Evolutionary conservation across 2,797 vertebrate genomes (phyloP).

Genomic region (Chrysocyon brachyurus): DNA sequence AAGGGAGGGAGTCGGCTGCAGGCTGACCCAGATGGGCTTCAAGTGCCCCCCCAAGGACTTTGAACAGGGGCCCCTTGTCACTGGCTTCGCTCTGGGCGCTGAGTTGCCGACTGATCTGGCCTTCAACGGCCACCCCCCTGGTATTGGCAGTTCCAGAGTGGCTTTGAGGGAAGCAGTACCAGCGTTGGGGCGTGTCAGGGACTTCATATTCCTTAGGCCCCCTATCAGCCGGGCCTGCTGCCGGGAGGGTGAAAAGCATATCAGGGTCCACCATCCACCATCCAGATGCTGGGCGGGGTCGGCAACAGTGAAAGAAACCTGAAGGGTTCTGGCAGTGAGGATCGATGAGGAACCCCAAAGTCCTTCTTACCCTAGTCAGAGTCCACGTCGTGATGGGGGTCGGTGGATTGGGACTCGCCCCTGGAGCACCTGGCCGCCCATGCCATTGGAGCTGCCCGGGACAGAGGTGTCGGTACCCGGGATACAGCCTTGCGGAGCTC

Average conservation of each 20-base stretch:
- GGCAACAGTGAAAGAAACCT: slow-evolving; percentile 92
- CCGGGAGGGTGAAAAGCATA: slow-evolving; percentile 51
- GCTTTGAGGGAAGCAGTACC: not conserved
- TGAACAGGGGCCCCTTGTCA: slow-evolving; percentile 65
- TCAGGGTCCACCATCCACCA: slow-evolving; percentile 94
- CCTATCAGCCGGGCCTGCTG: slow-evolving; percentile 78
- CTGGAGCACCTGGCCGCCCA: slow-evolving; percentile 52
- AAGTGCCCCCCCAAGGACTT: not conserved
- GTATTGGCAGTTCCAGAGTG: slow-evolving; percentile 78
- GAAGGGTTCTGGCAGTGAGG: slow-evolving; percentile 90
- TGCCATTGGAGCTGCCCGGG: slow-evolving; percentile 86
- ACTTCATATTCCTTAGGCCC: slow-evolving; percentile 73
- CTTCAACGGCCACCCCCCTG: slow-evolving; percentile 69
- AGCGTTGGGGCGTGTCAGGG: fast-evolving
- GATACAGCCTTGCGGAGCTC: slow-evolving; percentile 88
- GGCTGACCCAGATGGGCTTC: fast-evolving
- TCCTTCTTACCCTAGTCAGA: slow-evolving; percentile 86
- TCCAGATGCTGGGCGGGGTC: slow-evolving; percentile 91
- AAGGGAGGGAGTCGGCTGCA: not conserved
- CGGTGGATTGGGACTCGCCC: slow-evolving; percentile 89
- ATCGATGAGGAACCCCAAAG: slow-evolving; percentile 46
- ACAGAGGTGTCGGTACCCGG: not conserved
- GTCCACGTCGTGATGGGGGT: slow-evolving; percentile 90
- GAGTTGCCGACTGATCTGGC: not conserved
- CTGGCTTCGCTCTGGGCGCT: not conserved